Evolutionary conservation across 2,113 vertebrate species (phyloP).

Genomic region (Chamaetylas fuelleborni): DNA sequence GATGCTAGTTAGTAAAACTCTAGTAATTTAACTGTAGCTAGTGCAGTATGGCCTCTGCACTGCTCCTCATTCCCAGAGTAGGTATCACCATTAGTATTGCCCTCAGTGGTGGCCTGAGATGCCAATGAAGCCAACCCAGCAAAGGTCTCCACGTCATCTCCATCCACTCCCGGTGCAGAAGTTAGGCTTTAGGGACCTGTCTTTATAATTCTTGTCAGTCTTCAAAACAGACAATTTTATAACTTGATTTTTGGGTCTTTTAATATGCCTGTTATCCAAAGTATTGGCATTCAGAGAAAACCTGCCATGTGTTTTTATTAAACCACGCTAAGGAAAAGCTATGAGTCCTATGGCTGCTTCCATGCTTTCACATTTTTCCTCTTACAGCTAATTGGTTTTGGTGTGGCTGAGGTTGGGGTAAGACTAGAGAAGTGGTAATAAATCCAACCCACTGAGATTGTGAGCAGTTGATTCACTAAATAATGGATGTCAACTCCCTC

Average conservation of each 20-base stretch:
- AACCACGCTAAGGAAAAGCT: neutral
- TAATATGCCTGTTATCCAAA: neutral
- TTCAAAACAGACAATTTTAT: neutral
- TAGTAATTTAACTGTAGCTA: neutral
- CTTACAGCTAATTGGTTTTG: neutral
- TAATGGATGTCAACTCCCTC: neutral
- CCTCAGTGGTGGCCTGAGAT: accelerated
- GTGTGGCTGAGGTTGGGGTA: neutral
- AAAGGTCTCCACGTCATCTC: neutral
- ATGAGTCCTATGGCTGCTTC: neutral
- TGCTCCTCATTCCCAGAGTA: neutral
- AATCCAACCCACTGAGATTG: neutral
- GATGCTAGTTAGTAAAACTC: neutral
- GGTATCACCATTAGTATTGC: accelerated
- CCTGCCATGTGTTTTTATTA: neutral
- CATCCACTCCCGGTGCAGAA: neutral
- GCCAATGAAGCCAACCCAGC: neutral
- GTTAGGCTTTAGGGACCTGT: neutral
- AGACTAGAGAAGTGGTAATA: neutral
- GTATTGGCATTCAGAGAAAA: neutral
- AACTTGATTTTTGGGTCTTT: neutral
- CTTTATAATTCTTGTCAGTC: neutral
- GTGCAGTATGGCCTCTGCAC: neutral
- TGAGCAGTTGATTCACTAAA: neutral
- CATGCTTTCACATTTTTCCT: neutral